Evolutionary conservation across 2,113 vertebrate genomes (phyloP), one percentile per base, ranked within the genome.

Genomic region (Oophaga pumilio): DNA sequence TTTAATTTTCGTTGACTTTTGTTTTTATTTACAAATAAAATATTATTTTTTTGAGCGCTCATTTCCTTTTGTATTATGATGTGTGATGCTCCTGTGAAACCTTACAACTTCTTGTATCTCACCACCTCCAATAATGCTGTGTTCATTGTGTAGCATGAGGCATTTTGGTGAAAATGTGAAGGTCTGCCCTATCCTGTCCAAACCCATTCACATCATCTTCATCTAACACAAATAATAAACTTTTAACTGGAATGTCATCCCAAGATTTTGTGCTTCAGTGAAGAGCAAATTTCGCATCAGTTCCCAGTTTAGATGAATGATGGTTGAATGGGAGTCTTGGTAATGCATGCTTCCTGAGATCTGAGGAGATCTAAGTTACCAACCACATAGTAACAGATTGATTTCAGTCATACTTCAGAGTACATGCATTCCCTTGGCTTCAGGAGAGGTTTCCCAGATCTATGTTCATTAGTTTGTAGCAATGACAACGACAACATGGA

Each of bases 261-360:
- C 71, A 1, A 43, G 71, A 74, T 74, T 74, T 74, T 74, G 71
- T 74, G 71, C 71, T 74, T 74, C 71, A 74, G 43, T 74, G 71
- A 74, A 74, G 71, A 74, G 71, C 8, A 74, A 74, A 74, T 74
- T 74, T 74, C 50, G 71, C 71, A 74, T 74, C 71, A 22, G 71
- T 74, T 74, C 71, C 71, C 43, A 74, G 71, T 74, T 22, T 74
- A 74, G 17, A 74, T 74, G 71, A 74, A 8, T 49, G 71, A 74
- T 50, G 71, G 71, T 20, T 74, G 71, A 74, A 17, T 49, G 28
- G 22, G 71, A 50, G 43, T 6, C 71, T 22, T 50, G 71, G 43
- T 74, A 50, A 74, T 18, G 28, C 33, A 15, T 49, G 8, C 71
- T 74, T 74, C 43, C 69, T 50, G 71, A 18, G 43, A 50, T 50